Evolutionary conservation across 2,113 vertebrate species (phyloP).

Genomic region (Lophotis ruficrista): DNA sequence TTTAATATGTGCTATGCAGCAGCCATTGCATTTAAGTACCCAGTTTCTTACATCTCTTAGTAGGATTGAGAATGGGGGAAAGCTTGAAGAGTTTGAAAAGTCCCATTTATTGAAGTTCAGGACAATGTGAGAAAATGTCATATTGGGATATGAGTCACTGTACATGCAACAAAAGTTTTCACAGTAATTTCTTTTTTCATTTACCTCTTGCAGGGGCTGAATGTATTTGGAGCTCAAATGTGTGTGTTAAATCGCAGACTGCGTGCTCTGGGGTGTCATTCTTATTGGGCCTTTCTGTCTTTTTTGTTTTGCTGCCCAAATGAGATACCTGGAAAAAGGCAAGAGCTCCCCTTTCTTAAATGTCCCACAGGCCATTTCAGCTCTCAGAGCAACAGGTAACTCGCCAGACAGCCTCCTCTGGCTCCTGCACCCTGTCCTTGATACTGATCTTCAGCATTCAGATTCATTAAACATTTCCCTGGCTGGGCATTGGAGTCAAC

Average conservation of each 20-base stretch:
- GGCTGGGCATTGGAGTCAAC: conserved; percentile 66
- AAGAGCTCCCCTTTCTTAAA: conserved; percentile 77
- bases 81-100: not conserved
- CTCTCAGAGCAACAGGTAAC: conserved; percentile 84
- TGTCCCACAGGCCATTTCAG: conserved; percentile 75
- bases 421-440: conserved; percentile 49
- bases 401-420: conserved; percentile 27
- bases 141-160: not conserved
- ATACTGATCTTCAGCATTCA: conserved; percentile 43
- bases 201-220: conserved; percentile 81
- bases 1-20: not conserved
- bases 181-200: conserved; percentile 73
- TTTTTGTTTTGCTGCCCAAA: conserved; percentile 80
- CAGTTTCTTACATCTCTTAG: not conserved
- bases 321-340: conserved; percentile 82
- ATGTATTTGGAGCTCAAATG: conserved; percentile 75
- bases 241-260: conserved; percentile 72
- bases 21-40: not conserved
- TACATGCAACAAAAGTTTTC: conserved; percentile 13
- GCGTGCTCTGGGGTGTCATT: conserved; percentile 66
- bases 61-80: not conserved
- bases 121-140: not conserved
- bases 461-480: conserved; percentile 71
- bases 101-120: not conserved
- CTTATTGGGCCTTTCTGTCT: conserved; percentile 80